phyloP scores from a whole-genome alignment of 2,113 vertebrate species.

The Ophthalmolycus amberensis region DNA sequence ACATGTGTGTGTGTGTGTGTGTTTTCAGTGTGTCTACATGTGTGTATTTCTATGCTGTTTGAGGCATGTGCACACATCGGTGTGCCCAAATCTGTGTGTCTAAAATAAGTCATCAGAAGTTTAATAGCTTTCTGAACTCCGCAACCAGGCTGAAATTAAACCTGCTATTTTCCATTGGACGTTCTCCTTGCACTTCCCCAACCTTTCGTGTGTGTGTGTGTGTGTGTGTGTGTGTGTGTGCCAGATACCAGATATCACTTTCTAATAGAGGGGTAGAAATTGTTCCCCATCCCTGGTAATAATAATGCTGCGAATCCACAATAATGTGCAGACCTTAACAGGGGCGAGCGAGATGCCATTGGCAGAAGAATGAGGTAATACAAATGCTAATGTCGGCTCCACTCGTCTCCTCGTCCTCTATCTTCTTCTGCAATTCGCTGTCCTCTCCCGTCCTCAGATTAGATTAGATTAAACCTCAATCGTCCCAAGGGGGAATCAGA shows the following conservation, averaged over 20 bases:
- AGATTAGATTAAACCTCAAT: slow-evolving; percentile 42
- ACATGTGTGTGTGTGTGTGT: background rate
- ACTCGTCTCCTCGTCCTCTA: slow-evolving; percentile 20
- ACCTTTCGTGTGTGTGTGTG: slow-evolving; percentile 12
- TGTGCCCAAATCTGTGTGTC: background rate
- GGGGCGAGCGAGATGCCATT: slow-evolving; percentile 41
- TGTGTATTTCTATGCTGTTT: slow-evolving; percentile 1
- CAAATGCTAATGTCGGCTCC: slow-evolving; percentile 67
- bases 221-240: slow-evolving; percentile 32
- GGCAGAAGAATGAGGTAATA: slow-evolving; percentile 64
- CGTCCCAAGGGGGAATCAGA: background rate
- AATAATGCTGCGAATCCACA: slow-evolving; percentile 51
- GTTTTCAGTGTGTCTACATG: slow-evolving; percentile 3
- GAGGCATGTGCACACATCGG: background rate
- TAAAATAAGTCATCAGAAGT: slow-evolving; percentile 38
- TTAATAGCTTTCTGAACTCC: slow-evolving; percentile 44
- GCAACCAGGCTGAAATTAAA: slow-evolving; percentile 40
- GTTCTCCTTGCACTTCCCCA: slow-evolving; percentile 3
- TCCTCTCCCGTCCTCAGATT: slow-evolving; percentile 25
- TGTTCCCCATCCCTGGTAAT: slow-evolving; percentile 35
- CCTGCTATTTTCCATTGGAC: slow-evolving; percentile 31
- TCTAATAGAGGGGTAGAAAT: slow-evolving; percentile 44
- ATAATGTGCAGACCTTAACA: slow-evolving; percentile 52
- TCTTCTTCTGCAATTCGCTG: slow-evolving; percentile 17
- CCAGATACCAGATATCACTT: slow-evolving; percentile 45